Evolutionary conservation across 2,113 vertebrate species (phyloP), one percentile per base, ranked within the genome.

Genomic region (Pimephales promelas): DNA sequence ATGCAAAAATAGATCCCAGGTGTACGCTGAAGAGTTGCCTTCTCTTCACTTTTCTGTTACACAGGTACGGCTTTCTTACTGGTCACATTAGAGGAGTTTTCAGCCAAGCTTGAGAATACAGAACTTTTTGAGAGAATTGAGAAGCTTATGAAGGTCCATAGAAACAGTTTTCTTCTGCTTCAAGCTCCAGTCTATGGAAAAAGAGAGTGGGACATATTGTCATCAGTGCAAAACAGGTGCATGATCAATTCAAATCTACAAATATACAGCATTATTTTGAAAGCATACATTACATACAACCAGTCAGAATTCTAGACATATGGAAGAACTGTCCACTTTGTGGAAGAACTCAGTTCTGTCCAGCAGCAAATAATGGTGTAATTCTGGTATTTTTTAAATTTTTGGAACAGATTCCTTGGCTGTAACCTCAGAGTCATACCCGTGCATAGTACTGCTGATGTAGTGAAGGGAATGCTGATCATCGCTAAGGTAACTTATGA

Each of bases 1-100:
- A 2, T 22, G 34, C 4, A 10, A 20, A 68, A 68, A 34, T 40
- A 68, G 52, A 54, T 54, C 18, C 52, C 6, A 22, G 18, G 6
- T 54, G 52, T 54, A 22, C 3, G 0, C 45, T 47, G 13, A 64
- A 68, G 36, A n/a, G 18, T n/a, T 49, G n/a, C 71, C n/a, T 28
- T 49, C n/a, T 26, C 34, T 59, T 45, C n/a, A 4, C 45, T 20
- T 36, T n/a, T 87, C n/a, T 45, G n/a, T 87, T 90, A 24, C 31
- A 4, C 68, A 99, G 98, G 97, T 34, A 92, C 93, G 85, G 97
- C 98, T 14, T 99, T 98, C 93, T 88, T 99, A 82, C 85, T 98
- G 86, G 91, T 94, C 62, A 93, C 96, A 22, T 83, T 88, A 74
- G 92, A 95, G 70, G 93, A 96, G 52, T 90, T 95, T 26, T 87